These are phyloP conservation scores for Callosobruchus maculatus DNA, from an alignment of 2,888 invertebrate genomes.

Conservation along the genomic window DNA sequence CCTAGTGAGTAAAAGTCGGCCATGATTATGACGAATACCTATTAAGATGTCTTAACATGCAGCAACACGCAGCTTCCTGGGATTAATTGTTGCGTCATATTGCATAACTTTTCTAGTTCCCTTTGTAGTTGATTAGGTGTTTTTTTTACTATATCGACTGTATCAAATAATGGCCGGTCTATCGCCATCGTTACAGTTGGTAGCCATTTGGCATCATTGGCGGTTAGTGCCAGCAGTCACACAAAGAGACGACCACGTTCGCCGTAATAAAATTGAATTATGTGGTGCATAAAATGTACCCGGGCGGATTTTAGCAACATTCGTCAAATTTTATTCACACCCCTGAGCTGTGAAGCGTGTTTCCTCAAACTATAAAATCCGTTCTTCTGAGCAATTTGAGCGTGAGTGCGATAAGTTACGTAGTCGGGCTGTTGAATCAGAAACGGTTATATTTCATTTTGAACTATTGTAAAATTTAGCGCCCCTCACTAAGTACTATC, in stretches of 20 bases:
- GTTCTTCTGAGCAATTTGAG: not conserved
- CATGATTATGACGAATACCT: no score
- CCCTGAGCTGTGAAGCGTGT: not conserved
- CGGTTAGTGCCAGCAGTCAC: not conserved
- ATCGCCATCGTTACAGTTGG: not conserved
- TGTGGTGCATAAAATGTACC: not conserved
- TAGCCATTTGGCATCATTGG: not conserved
- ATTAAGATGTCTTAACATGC: no score
- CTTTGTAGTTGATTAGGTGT: no score
- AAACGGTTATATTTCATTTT: not conserved
- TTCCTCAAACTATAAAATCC: not conserved
- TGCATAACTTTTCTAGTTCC: no score
- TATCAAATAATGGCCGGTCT: no score
- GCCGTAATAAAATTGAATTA: not conserved
- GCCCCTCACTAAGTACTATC: no score
- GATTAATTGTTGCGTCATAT: no score
- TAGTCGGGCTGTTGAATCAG: not conserved
- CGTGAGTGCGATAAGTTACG: not conserved
- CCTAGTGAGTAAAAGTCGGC: no score
- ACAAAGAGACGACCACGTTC: not conserved
- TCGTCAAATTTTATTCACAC: not conserved
- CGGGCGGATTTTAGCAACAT: not conserved
- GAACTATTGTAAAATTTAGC: not conserved
- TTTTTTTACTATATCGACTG: no score
- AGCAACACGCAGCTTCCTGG: no score